Conservation (phyloP, 2,113 vertebrate genomes). For the Scalopus aquaticus region DNA sequence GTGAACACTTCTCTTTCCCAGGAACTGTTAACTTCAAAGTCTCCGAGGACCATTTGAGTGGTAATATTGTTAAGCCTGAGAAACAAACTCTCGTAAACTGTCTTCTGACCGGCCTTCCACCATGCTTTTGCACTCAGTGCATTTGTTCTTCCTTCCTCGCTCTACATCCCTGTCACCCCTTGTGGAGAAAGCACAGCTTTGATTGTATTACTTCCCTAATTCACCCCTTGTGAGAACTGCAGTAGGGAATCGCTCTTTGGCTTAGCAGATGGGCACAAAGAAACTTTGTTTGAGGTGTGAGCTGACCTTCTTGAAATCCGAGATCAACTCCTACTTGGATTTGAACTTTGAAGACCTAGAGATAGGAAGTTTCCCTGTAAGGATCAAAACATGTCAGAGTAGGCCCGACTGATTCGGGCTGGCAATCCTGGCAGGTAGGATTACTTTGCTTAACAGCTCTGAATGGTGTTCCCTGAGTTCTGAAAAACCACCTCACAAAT, state of each 20-base stretch:
- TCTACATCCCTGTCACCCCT: conserved; percentile 11
- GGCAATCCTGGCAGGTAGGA: conserved; percentile 61
- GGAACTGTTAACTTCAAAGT: conserved; percentile 75
- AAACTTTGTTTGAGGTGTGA: conserved; percentile 65
- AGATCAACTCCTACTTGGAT: conserved; percentile 72
- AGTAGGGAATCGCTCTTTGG: background rate
- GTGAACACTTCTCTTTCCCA: conserved; percentile 60
- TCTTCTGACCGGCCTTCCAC: conserved; percentile 37
- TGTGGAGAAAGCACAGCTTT: conserved; percentile 33
- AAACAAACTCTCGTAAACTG: conserved; percentile 67
- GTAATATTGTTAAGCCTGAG: conserved; percentile 55
- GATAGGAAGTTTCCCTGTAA: conserved; percentile 68
- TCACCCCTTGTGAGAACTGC: conserved; percentile 28
- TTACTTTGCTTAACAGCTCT: conserved; percentile 5
- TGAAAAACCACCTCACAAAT: conserved; percentile 17
- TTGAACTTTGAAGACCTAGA: conserved; percentile 77
- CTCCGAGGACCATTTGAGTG: conserved; percentile 50
- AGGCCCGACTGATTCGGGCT: conserved; percentile 50
- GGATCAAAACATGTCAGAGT: conserved; percentile 70
- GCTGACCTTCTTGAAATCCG: conserved; percentile 65
- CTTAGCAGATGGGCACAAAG: conserved; percentile 69
- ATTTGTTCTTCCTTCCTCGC: conserved; percentile 48
- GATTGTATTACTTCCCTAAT: conserved; percentile 52
- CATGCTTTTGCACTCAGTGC: background rate
- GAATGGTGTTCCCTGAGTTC: background rate